Percentiles rank a stretch among this genome's conserved stretches.
Evolutionary conservation across 2,888 invertebrate genomes (phyloP).

Genomic region (Pardosa pseudoannulata): DNA sequence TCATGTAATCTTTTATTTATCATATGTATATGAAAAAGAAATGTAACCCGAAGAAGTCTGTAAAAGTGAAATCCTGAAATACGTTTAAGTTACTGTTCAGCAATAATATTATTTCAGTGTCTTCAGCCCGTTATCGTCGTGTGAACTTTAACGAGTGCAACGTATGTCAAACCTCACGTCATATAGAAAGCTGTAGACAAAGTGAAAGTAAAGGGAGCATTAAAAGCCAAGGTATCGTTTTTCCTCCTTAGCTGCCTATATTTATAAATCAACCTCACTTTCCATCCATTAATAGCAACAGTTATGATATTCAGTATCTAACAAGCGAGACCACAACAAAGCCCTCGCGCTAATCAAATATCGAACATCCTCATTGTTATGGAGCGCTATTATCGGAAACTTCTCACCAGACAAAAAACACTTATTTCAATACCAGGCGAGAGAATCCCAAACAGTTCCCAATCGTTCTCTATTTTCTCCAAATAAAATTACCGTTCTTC

Average conservation of each 20-base stretch:
- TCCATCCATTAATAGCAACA: not conserved
- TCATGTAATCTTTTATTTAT: no score
- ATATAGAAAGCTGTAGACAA: no score
- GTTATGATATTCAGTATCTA: slow-evolving; percentile 17
- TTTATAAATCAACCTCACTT: not conserved
- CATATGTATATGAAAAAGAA: no score
- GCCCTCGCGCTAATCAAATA: slow-evolving; percentile 1
- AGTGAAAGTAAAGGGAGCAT: not conserved
- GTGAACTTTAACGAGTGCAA: no score
- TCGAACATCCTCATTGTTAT: slow-evolving; percentile 13
- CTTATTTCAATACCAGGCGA: slow-evolving; percentile 6
- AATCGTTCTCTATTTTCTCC: slow-evolving; percentile 23
- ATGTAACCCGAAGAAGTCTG: no score
- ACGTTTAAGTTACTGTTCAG: no score
- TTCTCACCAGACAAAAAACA: not conserved
- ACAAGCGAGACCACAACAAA: slow-evolving; percentile 8
- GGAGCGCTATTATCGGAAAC: not conserved
- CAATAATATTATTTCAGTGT: no score
- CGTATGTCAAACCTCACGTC: no score
- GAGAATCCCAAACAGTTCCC: not conserved
- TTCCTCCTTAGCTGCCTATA: not conserved
- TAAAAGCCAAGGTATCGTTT: not conserved
- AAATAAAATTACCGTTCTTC: slow-evolving; percentile 47
- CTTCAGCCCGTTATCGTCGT: no score
- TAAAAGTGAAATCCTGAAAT: no score